Conservation (phyloP, 2,797 vertebrate species). For the Betta splendens region DNA sequence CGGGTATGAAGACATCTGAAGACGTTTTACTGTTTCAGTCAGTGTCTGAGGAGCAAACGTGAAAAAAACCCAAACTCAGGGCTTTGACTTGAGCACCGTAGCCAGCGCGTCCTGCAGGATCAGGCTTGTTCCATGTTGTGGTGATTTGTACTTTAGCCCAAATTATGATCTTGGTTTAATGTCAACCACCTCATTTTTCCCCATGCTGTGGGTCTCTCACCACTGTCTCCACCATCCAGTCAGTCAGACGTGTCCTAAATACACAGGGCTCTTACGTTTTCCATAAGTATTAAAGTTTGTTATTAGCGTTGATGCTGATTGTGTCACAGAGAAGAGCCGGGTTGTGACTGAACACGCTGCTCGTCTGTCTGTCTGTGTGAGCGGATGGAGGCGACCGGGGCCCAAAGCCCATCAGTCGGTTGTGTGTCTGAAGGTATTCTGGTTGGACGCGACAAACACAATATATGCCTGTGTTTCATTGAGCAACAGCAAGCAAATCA, state of each 20-base stretch:
- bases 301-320: constrained; percentile 40
- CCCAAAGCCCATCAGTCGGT: too few species aligned
- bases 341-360: neutral
- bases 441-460: constrained; percentile 30
- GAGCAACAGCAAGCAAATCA: constrained; percentile 43
- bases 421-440: constrained; percentile 30
- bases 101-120: constrained; percentile 43
- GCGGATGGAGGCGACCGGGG: constrained; percentile 1
- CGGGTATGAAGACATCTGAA: neutral
- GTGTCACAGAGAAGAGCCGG: constrained; percentile 13
- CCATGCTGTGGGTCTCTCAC: constrained; percentile 53
- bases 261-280: constrained; percentile 37
- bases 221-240: constrained; percentile 61
- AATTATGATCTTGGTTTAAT: constrained; percentile 60
- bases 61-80: constrained; percentile 14
- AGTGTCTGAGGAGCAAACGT: neutral
- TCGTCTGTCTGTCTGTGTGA: constrained; percentile 2
- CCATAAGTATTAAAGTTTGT: constrained; percentile 37
- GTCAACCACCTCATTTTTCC: constrained; percentile 62
- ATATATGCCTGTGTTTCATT: constrained; percentile 37
- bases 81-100: constrained; percentile 20
- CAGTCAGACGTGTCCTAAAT: constrained; percentile 45
- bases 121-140: constrained; percentile 58
- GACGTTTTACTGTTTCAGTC: neutral
- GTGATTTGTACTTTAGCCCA: constrained; percentile 58